Conservation (phyloP, 2,888 invertebrate species). For the Camptogramma bilineatum region DNA sequence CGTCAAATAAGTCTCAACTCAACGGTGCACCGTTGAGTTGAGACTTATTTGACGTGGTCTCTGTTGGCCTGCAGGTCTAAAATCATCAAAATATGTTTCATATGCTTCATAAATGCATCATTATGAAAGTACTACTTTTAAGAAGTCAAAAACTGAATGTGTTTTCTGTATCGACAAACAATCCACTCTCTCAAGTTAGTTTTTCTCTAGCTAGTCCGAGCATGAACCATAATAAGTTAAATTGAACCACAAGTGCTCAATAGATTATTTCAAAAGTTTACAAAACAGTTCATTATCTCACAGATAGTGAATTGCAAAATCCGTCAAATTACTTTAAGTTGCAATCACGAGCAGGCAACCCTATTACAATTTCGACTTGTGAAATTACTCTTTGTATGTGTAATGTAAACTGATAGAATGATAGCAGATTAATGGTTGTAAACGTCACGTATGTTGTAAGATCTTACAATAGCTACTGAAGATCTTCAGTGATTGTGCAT, state of each 20-base stretch:
- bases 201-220: not conserved
- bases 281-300: constrained; percentile 39
- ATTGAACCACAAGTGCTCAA: not conserved
- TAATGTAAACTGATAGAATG: constrained; percentile 27
- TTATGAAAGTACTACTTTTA: too few relatives aligned
- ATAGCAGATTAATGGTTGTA: constrained; percentile 18
- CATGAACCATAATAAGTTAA: not conserved
- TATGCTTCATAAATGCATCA: too few relatives aligned
- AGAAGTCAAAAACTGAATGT: too few relatives aligned
- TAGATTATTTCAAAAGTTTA: constrained; percentile 29
- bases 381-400: constrained; percentile 36
- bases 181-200: too few relatives aligned
- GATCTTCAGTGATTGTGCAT: not conserved
- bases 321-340: constrained; percentile 37
- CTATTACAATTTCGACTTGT: constrained; percentile 40
- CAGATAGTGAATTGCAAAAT: constrained; percentile 36
- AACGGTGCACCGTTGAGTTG: too few relatives aligned
- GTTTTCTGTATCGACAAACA: too few relatives aligned
- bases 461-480: constrained; percentile 11
- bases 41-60: too few relatives aligned
- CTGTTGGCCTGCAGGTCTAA: too few relatives aligned
- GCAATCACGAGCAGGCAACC: constrained; percentile 36
- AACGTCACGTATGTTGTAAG: constrained; percentile 16
- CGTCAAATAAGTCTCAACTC: too few relatives aligned
- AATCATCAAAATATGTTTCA: too few relatives aligned